phyloP scores from a whole-genome alignment of 2,797 vertebrate species.

The Bothrops alternatus region DNA sequence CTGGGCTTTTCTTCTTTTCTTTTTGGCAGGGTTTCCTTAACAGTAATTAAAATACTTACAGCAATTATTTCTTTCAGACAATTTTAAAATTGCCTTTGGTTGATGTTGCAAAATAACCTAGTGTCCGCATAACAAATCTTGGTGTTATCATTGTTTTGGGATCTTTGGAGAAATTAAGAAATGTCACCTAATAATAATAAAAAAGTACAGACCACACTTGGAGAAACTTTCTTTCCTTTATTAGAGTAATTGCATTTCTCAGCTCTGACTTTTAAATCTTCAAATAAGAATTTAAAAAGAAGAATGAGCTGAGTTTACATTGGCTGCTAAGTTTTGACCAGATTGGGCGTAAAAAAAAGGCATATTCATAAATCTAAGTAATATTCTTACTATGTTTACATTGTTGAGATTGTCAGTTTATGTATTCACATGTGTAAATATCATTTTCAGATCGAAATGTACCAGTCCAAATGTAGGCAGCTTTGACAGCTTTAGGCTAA shows the following conservation, averaged over 20 bases:
- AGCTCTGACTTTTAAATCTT: slow-evolving; percentile 40
- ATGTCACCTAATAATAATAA: slow-evolving; percentile 21
- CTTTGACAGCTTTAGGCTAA: neutral
- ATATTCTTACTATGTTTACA: neutral
- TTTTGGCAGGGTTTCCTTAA: slow-evolving; percentile 39
- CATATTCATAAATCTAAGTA: neutral
- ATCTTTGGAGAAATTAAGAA: slow-evolving; percentile 44
- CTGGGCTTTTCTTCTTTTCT: slow-evolving; percentile 1
- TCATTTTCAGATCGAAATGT: neutral
- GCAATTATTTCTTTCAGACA: slow-evolving; percentile 47
- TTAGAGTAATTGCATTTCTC: slow-evolving; percentile 38
- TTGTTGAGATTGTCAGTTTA: neutral
- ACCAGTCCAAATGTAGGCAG: neutral
- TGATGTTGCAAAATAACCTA: slow-evolving; percentile 37
- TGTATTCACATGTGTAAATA: neutral
- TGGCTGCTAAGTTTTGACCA: neutral
- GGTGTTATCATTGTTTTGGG: slow-evolving; percentile 42
- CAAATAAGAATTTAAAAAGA: slow-evolving; percentile 39
- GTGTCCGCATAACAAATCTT: slow-evolving; percentile 54
- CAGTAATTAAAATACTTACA: slow-evolving; percentile 50
- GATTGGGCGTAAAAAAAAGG: neutral
- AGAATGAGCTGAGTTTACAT: slow-evolving; percentile 3
- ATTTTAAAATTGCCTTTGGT: slow-evolving; percentile 36
- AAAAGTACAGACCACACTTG: neutral
- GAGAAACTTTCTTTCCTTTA: slow-evolving; percentile 3